These are phyloP conservation scores for Cyprinus carpio DNA, from an alignment of 2,113 vertebrate species.

Conservation along the genomic window DNA sequence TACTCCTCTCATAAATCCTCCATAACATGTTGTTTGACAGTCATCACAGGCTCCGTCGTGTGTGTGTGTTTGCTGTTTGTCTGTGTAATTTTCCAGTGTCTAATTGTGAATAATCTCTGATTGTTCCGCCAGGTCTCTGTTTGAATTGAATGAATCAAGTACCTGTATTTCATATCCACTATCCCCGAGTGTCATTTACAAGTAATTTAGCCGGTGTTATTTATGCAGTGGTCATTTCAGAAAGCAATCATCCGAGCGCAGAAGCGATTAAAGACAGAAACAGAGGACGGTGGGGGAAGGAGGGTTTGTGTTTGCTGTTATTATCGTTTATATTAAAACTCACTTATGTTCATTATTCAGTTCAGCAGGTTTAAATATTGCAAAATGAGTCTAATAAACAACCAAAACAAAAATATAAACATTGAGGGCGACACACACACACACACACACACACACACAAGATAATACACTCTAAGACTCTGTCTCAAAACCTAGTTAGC, in stretches of 20 bases:
- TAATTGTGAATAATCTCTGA: slow-evolving; percentile 33
- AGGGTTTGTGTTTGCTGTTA: slow-evolving; percentile 34
- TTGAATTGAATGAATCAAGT: slow-evolving; percentile 1
- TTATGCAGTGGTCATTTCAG: slow-evolving; percentile 35
- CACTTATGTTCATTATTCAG: slow-evolving; percentile 45
- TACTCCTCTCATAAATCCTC: not conserved
- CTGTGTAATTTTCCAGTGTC: not conserved
- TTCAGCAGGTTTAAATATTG: slow-evolving; percentile 28
- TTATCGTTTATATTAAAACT: slow-evolving; percentile 38
- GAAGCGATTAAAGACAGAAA: slow-evolving; percentile 28
- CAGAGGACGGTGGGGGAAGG: slow-evolving; percentile 2
- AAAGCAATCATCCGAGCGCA: slow-evolving; percentile 30
- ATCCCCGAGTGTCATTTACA: slow-evolving; percentile 31
- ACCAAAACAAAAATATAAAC: not conserved
- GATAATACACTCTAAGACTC: not conserved
- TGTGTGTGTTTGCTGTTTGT: slow-evolving; percentile 33
- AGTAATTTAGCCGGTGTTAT: slow-evolving; percentile 31
- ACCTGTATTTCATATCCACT: slow-evolving; percentile 24
- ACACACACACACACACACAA: slow-evolving; percentile 29
- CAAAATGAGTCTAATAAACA: slow-evolving; percentile 29
- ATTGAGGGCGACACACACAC: not conserved
- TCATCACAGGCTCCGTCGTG: not conserved
- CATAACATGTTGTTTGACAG: not conserved
- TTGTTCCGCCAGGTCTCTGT: slow-evolving; percentile 13
- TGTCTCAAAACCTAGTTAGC: not conserved